Conservation (phyloP, 1,140 invertebrate genomes). For the Drosophila suzukii region DNA sequence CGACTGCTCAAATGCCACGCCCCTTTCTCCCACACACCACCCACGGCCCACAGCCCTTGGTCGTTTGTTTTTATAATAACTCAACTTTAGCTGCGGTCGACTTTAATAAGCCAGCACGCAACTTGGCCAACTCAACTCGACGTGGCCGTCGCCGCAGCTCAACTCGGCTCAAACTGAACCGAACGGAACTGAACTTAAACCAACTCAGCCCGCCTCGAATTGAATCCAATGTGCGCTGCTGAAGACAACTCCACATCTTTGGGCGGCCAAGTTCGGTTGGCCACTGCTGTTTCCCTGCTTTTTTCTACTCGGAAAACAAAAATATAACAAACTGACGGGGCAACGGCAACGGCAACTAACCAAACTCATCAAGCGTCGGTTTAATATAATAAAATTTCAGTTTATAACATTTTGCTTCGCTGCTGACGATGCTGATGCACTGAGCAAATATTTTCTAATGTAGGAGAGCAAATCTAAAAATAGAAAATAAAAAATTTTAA, state of each 20-base stretch:
- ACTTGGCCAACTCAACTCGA: conserved; percentile 70
- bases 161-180: conserved; percentile 27
- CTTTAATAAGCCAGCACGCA: conserved; percentile 82
- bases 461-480: neutral
- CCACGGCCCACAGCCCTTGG: conserved; percentile 20
- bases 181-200: conserved; percentile 9
- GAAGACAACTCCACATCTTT: conserved; percentile 50
- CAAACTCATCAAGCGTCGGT: conserved; percentile 78
- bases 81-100: conserved; percentile 78
- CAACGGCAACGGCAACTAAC: conserved; percentile 61
- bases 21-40: neutral
- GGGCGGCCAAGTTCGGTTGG: conserved; percentile 36
- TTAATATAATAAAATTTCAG: conserved; percentile 79
- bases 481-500: neutral
- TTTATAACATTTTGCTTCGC: conserved; percentile 68
- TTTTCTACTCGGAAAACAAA: conserved; percentile 35
- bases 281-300: conserved; percentile 2
- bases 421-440: conserved; percentile 19
- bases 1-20: conserved; percentile 29
- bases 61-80: conserved; percentile 73
- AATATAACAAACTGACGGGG: conserved; percentile 49
- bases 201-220: conserved; percentile 51
- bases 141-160: conserved; percentile 37
- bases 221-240: conserved; percentile 64
- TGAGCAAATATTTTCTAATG: conserved; percentile 3